These are phyloP conservation scores for Drosophila silvestris DNA, from an alignment of 2,888 invertebrate species.

Conservation along the genomic window DNA sequence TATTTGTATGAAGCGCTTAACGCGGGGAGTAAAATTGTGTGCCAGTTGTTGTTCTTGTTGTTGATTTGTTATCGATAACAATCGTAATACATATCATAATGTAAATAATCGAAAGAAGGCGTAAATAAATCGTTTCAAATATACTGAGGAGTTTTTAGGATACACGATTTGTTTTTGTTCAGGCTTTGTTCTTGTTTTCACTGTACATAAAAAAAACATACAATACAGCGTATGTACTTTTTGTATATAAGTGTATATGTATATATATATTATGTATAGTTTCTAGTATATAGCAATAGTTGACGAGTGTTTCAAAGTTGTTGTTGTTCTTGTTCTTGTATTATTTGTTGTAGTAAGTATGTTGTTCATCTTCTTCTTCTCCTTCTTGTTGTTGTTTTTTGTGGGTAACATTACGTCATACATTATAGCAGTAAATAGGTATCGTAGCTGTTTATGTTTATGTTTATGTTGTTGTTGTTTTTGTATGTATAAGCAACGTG, in stretches of 20 bases:
- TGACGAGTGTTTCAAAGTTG: constrained; percentile 67
- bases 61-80: constrained; percentile 55
- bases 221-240: constrained; percentile 73
- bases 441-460: constrained; percentile 69
- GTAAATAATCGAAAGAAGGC: constrained; percentile 52
- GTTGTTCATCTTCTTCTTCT: constrained; percentile 24
- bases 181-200: constrained; percentile 71
- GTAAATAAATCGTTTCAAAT: constrained; percentile 48
- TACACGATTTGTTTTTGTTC: constrained; percentile 75
- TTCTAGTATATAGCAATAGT: constrained; percentile 69
- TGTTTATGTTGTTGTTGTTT: constrained; percentile 26
- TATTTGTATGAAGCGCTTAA: constrained; percentile 58
- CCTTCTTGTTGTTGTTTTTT: constrained; percentile 37
- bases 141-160: constrained; percentile 68
- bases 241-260: constrained; percentile 78
- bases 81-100: constrained; percentile 50
- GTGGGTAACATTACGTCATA: constrained; percentile 77
- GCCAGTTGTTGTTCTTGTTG: constrained; percentile 53
- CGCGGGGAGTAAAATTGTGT: constrained; percentile 79
- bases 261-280: constrained; percentile 67
- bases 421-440: constrained; percentile 78
- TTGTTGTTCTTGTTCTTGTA: constrained; percentile 35
- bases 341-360: constrained; percentile 30
- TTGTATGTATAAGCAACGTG: constrained; percentile 63
- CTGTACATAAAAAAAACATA: constrained; percentile 75